These are phyloP conservation scores for Chloroclystis v-ata DNA, from an alignment of 2,888 invertebrate genomes.

Conservation along the genomic window DNA sequence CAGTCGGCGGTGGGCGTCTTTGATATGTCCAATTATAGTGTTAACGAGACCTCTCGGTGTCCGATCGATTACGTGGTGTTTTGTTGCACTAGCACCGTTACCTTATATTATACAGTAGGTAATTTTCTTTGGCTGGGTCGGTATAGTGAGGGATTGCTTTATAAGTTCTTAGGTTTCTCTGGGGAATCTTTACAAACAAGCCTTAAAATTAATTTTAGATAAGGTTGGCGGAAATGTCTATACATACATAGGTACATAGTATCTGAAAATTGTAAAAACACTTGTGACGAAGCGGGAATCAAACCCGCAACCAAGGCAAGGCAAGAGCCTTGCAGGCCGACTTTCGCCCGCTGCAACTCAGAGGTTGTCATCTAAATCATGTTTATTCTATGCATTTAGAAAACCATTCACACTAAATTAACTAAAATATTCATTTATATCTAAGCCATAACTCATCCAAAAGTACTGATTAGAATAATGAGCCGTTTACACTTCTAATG, in stretches of 20 bases:
- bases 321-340: too few relatives aligned
- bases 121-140: neutral
- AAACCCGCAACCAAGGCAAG: too few relatives aligned
- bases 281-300: too few relatives aligned
- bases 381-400: too few relatives aligned
- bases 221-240: too few relatives aligned
- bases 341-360: too few relatives aligned
- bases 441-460: slow-evolving; percentile 10
- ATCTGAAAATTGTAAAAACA: too few relatives aligned
- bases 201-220: too few relatives aligned
- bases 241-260: too few relatives aligned
- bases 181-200: neutral
- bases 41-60: slow-evolving; percentile 30
- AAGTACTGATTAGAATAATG: slow-evolving; percentile 46
- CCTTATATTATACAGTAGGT: slow-evolving; percentile 10
- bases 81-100: slow-evolving; percentile 23
- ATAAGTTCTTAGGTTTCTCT: too few relatives aligned
- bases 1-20: slow-evolving; percentile 24
- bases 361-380: too few relatives aligned
- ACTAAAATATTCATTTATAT: slow-evolving; percentile 1
- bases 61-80: slow-evolving; percentile 23
- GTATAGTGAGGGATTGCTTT: too few relatives aligned
- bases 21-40: slow-evolving; percentile 31
- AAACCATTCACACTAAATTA: slow-evolving; percentile 4
- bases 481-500: slow-evolving; percentile 44